These are phyloP conservation scores for Poecilia latipinna DNA, from an alignment of 2,113 vertebrate genomes.

Conservation along the genomic window DNA sequence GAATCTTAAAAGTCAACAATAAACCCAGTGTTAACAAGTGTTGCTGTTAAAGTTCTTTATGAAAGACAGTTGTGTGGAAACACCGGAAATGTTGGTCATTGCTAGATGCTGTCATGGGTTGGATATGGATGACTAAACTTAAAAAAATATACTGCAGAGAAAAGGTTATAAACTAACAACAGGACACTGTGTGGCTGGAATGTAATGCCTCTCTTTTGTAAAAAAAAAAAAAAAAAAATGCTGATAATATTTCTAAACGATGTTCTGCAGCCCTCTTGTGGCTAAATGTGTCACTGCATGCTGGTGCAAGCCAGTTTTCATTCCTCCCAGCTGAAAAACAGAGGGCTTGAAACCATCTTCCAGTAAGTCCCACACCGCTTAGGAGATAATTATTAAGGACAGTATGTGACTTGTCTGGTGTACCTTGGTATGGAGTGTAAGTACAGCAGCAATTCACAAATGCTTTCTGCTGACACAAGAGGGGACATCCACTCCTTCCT, in stretches of 20 bases:
- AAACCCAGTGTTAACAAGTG: constrained; percentile 36
- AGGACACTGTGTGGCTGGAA: not conserved
- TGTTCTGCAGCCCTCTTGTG: constrained; percentile 56
- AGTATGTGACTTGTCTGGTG: not conserved
- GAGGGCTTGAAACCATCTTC: not conserved
- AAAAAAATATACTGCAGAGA: not conserved
- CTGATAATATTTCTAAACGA: not conserved
- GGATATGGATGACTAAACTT: too few species aligned
- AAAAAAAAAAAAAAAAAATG: not conserved
- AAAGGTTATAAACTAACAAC: not conserved
- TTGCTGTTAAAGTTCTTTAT: not conserved
- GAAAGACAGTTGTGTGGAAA: not conserved
- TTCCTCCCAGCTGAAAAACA: not conserved
- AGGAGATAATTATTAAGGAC: not conserved
- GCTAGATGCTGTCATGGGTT: not conserved
- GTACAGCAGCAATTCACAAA: constrained; percentile 84
- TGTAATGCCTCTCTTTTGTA: not conserved
- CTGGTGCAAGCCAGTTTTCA: not conserved
- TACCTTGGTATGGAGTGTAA: constrained; percentile 89
- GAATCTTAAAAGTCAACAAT: constrained; percentile 29
- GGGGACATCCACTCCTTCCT: constrained; percentile 77
- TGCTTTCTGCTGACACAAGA: constrained; percentile 75
- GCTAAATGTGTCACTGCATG: not conserved
- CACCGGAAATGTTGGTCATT: constrained; percentile 3
- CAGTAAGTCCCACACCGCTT: not conserved